Evolutionary conservation across 1,140 invertebrate genomes (phyloP).

Genomic region (Drosophila orena): DNA sequence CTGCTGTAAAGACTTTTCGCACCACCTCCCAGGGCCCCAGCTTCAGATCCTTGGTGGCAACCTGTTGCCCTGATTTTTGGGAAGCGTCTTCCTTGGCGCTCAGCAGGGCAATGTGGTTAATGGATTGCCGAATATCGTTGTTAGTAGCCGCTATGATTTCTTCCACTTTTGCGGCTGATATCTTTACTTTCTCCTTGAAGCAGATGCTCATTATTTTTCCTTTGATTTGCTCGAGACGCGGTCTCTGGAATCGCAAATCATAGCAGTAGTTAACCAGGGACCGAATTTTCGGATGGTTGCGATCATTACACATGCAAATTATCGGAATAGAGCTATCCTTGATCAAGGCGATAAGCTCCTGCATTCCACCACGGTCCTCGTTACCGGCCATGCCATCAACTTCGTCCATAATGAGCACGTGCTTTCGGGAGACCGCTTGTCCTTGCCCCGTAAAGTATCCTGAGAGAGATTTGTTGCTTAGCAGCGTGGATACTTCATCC

Average conservation of each 20-base stretch:
- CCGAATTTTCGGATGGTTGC: conserved; percentile 97
- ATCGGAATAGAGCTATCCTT: conserved; percentile 96
- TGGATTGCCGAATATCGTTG: conserved; percentile 96
- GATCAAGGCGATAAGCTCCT: conserved; percentile 97
- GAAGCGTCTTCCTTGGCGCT: conserved; percentile 84
- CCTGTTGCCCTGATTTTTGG: conserved; percentile 11
- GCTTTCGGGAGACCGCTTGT: conserved; percentile 88
- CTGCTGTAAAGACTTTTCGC: conserved; percentile 93
- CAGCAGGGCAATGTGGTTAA: conserved; percentile 94
- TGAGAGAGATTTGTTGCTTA: conserved; percentile 90
- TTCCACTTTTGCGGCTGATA: conserved; percentile 90
- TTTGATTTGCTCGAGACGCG: conserved; percentile 95
- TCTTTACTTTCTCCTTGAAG: conserved; percentile 95
- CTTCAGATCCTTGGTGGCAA: conserved; percentile 92
- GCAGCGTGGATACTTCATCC: conserved; percentile 91
- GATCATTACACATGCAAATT: conserved; percentile 99
- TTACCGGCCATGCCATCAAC: conserved; percentile 99
- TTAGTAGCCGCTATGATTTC: conserved; percentile 95
- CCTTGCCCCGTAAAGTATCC: conserved; percentile 87
- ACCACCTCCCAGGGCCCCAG: conserved; percentile 97
- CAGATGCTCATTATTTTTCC: conserved; percentile 95
- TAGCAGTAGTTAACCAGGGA: conserved; percentile 97
- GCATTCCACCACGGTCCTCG: conserved; percentile 98
- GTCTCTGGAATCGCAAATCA: conserved; percentile 94
- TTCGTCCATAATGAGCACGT: conserved; percentile 99